phyloP scores from a whole-genome alignment of 2,797 vertebrate genomes.

The Catharus ustulatus region DNA sequence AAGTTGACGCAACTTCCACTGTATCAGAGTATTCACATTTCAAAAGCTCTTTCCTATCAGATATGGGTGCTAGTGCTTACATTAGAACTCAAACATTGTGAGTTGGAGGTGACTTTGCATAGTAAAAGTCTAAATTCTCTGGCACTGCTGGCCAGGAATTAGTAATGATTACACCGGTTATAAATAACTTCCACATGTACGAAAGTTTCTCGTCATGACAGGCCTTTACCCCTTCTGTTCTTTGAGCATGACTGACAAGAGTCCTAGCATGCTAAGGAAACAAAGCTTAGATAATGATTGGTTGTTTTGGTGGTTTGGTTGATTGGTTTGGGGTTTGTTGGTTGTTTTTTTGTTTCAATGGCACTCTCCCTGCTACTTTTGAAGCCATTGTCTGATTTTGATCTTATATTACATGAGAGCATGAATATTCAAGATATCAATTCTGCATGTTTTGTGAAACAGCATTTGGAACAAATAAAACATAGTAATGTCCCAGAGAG shows the following conservation, averaged over 20 bases:
- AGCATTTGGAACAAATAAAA: not conserved
- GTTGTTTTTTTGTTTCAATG: not conserved
- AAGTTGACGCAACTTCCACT: not conserved
- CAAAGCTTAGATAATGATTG: not conserved
- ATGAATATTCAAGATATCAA: not conserved
- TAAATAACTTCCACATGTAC: not conserved
- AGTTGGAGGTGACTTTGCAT: constrained; percentile 39
- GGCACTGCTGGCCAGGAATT: not conserved
- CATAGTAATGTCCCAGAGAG: not conserved
- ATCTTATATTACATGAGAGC: not conserved
- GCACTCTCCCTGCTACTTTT: not conserved
- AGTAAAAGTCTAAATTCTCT: not conserved
- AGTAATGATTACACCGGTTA: not conserved
- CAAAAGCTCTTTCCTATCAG: constrained; percentile 17
- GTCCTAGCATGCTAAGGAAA: not conserved
- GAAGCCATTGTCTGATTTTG: not conserved
- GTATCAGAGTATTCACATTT: not conserved
- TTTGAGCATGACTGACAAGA: not conserved
- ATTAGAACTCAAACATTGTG: not conserved
- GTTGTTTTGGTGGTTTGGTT: not conserved
- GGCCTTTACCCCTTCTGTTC: not conserved
- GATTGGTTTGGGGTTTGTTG: not conserved
- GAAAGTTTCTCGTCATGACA: not conserved
- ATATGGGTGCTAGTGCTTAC: not conserved
- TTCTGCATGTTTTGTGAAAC: not conserved